Evolutionary conservation across 2,888 invertebrate genomes (phyloP), one percentile per base, ranked within the genome.

Genomic region (Phaedon cochleariae): DNA sequence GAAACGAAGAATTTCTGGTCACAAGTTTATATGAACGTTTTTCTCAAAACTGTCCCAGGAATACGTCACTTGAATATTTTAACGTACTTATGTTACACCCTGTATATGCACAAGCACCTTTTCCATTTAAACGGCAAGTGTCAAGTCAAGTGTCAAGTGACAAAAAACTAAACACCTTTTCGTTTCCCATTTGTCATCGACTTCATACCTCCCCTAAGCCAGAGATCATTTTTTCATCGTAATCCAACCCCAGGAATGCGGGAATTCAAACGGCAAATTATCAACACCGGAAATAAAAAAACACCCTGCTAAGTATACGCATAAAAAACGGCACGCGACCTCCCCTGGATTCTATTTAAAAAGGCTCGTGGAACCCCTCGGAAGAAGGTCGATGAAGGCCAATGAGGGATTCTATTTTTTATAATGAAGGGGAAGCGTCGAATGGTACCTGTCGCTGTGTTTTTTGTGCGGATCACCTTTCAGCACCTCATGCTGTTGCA

Each of bases 401-500:
- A 20, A 53, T 12, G 15, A 29, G 45, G 45, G 57, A 22, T 45
- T 26, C 57, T 17, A 21, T 57, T 57, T 57, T 57, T 57, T 31
- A 31, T n/a, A n/a, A n/a, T 45, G 57, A 22, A 18, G 29, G 45
- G 57, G 57, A 45, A 57, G 21, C 21, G 5, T 15, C 9, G 9
- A 37, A 21, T 34, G n/a, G 52, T 60, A 60, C 60, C 60, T 60
- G 60, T 60, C 20, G n/a, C 31, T 15, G 29, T 10, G 53, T 51
- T 67, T 67, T 67, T 67, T 67, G 45, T 67, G 57, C 67, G 67
- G 55, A 58, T 61, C 64, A 22, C 37, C 57, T 57, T 57, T 57
- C 57, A 18, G 5, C 57, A 41, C 15, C 20, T 46, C 1, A 18
- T 18, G 20, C 18, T 5, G 20, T n/a, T 5, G 4, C 15, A n/a